Conservation (phyloP, 2,113 vertebrate species). For the Xenopus laevis region DNA sequence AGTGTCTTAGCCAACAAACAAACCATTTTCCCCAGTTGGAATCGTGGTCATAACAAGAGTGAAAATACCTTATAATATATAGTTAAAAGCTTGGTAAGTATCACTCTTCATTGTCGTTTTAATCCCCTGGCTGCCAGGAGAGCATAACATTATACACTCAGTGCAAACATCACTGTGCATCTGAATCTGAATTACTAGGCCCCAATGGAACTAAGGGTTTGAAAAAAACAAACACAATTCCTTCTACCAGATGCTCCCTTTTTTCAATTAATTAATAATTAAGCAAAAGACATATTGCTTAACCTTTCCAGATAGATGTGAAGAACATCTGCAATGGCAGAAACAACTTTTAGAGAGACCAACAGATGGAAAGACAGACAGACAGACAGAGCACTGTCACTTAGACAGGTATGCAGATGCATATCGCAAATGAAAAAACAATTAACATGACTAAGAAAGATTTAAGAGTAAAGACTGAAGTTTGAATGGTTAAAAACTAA, state of each 20-base stretch:
- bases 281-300: constrained; percentile 39
- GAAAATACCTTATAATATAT: background rate
- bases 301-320: constrained; percentile 41
- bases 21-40: background rate
- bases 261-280: constrained; percentile 42
- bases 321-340: no score
- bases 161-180: constrained; percentile 8
- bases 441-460: no score
- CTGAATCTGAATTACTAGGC: constrained; percentile 13
- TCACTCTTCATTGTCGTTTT: background rate
- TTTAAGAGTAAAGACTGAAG: no score
- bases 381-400: no score
- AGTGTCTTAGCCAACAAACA: background rate
- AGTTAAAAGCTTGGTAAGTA: background rate
- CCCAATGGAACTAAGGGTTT: constrained; percentile 34
- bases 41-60: background rate
- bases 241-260: constrained; percentile 36
- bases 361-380: no score
- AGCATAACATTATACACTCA: constrained; percentile 1
- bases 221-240: constrained; percentile 31
- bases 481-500: no score
- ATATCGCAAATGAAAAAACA: no score
- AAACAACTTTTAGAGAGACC: no score
- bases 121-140: background rate
- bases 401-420: no score